Conservation (phyloP, 2,113 vertebrate species). For the Ammodytes marinus region DNA sequence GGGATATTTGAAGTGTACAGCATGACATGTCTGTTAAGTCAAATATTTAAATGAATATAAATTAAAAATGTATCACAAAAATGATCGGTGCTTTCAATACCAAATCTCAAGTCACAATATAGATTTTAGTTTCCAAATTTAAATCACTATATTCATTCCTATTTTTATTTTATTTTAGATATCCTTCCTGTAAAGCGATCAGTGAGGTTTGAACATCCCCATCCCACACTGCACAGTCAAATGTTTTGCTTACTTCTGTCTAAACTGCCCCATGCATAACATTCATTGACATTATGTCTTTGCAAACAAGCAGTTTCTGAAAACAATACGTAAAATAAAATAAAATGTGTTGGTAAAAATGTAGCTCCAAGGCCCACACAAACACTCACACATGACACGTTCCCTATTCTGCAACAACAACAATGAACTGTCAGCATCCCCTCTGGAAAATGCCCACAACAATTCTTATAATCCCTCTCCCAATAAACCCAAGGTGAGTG, state of each 20-base stretch:
- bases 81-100: background rate
- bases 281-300: background rate
- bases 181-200: background rate
- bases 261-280: background rate
- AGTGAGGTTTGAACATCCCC: background rate
- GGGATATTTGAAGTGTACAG: background rate
- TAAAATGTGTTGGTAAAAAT: background rate
- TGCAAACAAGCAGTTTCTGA: background rate
- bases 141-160: background rate
- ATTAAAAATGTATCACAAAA: background rate
- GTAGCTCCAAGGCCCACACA: conserved; percentile 1
- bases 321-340: background rate
- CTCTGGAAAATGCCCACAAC: conserved; percentile 26
- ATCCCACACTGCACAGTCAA: background rate
- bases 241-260: background rate
- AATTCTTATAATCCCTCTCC: conserved; percentile 33
- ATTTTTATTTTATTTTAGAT: background rate
- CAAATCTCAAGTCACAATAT: background rate
- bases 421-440: background rate
- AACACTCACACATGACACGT: conserved; percentile 8
- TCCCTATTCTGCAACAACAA: background rate
- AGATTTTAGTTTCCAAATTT: background rate
- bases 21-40: background rate
- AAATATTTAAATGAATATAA: background rate
- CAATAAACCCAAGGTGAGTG: conserved; percentile 31